Percentiles rank a stretch among this genome's conserved stretches.
phyloP scores from a whole-genome alignment of 2,797 vertebrate genomes.

The Enteromius radiatus region DNA sequence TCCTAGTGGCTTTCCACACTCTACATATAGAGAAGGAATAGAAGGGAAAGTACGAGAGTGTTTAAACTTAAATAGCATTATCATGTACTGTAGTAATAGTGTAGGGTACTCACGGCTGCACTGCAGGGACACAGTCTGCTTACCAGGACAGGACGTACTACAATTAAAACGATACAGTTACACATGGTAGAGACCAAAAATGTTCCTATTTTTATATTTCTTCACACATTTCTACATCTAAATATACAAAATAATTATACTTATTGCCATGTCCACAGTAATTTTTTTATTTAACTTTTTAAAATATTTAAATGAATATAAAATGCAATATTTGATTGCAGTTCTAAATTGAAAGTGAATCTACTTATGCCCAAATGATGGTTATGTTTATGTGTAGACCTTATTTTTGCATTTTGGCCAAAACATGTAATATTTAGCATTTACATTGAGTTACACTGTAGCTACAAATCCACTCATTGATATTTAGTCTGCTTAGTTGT shows the following conservation, averaged over 20 bases:
- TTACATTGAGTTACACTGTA: background rate
- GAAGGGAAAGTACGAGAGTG: background rate
- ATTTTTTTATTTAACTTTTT: background rate
- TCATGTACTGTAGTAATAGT: background rate
- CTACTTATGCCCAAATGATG: background rate
- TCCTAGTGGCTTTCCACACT: slow-evolving; percentile 75
- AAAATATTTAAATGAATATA: background rate
- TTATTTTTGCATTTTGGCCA: background rate
- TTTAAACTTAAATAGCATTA: slow-evolving; percentile 13
- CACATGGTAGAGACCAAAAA: background rate
- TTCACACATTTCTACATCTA: background rate
- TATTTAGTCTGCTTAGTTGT: no score
- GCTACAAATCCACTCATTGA: no score
- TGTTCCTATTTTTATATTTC: background rate
- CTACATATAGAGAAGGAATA: slow-evolving; percentile 64
- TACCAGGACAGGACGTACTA: slow-evolving; percentile 75
- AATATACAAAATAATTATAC: background rate
- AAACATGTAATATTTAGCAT: background rate
- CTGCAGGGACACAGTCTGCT: slow-evolving; percentile 74
- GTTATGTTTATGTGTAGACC: background rate
- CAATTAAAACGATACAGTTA: slow-evolving; percentile 25
- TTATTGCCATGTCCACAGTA: background rate
- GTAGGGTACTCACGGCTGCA: slow-evolving; percentile 79
- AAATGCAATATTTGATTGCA: background rate
- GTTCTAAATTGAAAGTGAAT: background rate